Evolutionary conservation across 37 sponge, comb jelly and placozoan genomes (phyloP), one percentile per base, ranked within the genome.

Genomic region (Eunapius fragilis): DNA sequence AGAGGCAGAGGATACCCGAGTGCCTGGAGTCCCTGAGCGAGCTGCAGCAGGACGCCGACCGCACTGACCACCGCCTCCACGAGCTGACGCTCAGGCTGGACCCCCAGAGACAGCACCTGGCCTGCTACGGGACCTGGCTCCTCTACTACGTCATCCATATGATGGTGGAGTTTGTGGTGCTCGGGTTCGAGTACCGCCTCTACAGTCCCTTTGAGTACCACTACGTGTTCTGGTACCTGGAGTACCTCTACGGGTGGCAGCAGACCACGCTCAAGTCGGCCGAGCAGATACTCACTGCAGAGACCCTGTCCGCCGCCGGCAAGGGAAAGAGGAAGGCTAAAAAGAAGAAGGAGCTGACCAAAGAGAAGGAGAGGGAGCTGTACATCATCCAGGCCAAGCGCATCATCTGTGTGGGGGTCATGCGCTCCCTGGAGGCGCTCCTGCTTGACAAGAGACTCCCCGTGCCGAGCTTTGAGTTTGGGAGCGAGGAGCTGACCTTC

Each of bases 211-310:
- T 84, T 68, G 98, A 98, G 90, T 72, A 80, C 30, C 96, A 98
- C 87, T 91, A 94, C 78, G 86, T 96, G 24, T 92, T 93, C 87
- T 98, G 98, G 94, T 98, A 98, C 86, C 78, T 98, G 78, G 98
- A 98, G 81, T 98, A 95, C 74, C 68, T 94, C 13, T 94, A 90
- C 34, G 94, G 96, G 27, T 96, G 96, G 91, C 85, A 81, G 70
- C 82, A 88, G 24, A 91, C 89, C 9, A 78, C 87, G 14, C 26
- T 90, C n/a, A 92, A 95, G 70, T 82, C 88, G 10, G 93, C 92
- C 0, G 82, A 92, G 38, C 80, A 95, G 23, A 74, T 91, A 69
- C 70, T 75, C 19, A 28, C 80, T 2, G 22, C 69, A 0, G 82
- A 87, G 47, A 19, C 80, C 3, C 81, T 82, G 25, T 23, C 74